Conservation (phyloP, 2,797 vertebrate species). For the Psittacula echo region DNA sequence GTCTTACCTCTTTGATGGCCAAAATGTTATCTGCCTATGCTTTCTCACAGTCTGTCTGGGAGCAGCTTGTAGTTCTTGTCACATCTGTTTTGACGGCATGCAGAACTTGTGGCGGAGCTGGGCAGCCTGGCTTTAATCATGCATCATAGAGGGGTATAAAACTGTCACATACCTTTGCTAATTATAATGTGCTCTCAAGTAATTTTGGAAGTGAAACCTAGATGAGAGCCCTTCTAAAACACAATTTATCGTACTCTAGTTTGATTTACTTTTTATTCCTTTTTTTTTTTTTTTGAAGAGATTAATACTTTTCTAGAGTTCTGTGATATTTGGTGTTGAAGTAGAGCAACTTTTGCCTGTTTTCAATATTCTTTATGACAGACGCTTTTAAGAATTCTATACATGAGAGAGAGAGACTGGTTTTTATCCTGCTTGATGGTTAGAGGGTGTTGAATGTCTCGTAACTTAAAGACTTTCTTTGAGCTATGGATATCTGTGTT, state of each 20-base stretch:
- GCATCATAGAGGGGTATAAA: conserved; percentile 63
- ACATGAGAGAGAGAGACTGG: neutral
- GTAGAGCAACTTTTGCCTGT: neutral
- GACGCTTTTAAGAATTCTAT: neutral
- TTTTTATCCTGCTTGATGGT: neutral
- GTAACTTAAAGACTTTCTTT: neutral
- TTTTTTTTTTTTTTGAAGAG: neutral
- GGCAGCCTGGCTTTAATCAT: conserved; percentile 70
- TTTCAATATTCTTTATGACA: neutral
- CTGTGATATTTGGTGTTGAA: neutral
- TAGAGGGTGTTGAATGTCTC: neutral
- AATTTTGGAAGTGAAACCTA: conserved; percentile 63
- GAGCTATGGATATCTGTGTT: conserved; percentile 17
- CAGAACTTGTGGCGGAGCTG: conserved; percentile 23
- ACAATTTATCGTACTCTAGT: conserved; percentile 28
- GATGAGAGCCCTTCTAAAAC: conserved; percentile 40
- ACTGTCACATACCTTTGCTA: conserved; percentile 72
- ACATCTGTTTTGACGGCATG: conserved; percentile 59
- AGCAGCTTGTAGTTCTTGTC: conserved; percentile 49
- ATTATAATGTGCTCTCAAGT: conserved; percentile 70
- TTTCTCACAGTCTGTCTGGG: conserved; percentile 26
- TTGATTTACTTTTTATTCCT: conserved; percentile 29
- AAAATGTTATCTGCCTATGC: conserved; percentile 40
- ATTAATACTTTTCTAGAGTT: neutral
- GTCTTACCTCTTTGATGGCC: conserved; percentile 35